phyloP scores from a whole-genome alignment of 2,888 invertebrate genomes.

The Antheraea assamensis region DNA sequence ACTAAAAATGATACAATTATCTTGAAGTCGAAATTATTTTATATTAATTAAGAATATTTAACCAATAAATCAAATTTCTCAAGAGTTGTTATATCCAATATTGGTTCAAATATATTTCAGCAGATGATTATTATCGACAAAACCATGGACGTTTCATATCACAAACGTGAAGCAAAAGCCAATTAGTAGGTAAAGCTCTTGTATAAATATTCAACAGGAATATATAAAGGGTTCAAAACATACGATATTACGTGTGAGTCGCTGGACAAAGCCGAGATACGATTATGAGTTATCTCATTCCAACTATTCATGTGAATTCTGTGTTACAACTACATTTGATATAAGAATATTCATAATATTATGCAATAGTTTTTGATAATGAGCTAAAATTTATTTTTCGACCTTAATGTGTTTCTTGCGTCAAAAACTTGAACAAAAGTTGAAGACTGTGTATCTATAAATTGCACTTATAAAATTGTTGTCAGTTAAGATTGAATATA shows the following conservation, averaged over 20 bases:
- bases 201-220: too few relatives aligned
- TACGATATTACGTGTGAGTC: background rate
- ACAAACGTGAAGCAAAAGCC: slow-evolving; percentile 26
- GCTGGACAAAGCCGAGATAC: background rate
- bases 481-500: too few relatives aligned
- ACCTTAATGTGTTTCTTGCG: background rate
- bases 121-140: slow-evolving; percentile 38
- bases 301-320: background rate
- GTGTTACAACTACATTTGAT: background rate
- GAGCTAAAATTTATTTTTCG: background rate
- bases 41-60: too few relatives aligned
- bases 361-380: background rate
- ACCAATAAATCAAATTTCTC: too few relatives aligned
- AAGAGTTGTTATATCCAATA: slow-evolving; percentile 26
- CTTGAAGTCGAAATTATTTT: too few relatives aligned
- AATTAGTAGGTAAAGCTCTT: background rate
- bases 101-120: slow-evolving; percentile 35
- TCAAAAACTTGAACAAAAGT: too few relatives aligned
- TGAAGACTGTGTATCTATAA: too few relatives aligned
- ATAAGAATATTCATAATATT: background rate
- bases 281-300: background rate
- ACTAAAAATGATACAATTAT: too few relatives aligned
- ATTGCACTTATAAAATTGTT: too few relatives aligned
- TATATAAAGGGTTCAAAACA: background rate
- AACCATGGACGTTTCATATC: slow-evolving; percentile 46